Percentiles rank a stretch among this genome's conserved stretches.
These are phyloP conservation scores for Homarus americanus DNA, from an alignment of 1,140 invertebrate species.

Conservation along the genomic window DNA sequence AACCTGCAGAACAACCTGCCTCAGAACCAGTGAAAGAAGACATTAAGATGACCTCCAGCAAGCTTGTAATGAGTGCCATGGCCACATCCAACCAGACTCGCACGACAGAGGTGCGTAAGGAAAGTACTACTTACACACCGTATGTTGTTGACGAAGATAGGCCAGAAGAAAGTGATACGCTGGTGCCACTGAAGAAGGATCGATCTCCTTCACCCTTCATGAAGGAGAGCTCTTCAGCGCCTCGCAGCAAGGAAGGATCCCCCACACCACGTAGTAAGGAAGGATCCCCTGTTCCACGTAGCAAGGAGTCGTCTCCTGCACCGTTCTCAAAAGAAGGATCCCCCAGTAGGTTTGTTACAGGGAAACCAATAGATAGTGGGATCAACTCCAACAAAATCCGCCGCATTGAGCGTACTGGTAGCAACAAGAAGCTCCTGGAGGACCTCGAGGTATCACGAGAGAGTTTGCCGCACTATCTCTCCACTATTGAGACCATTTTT, in stretches of 20 bases:
- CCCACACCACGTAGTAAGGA: conserved; percentile 55
- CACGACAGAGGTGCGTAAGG: not conserved
- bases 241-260: conserved; percentile 66
- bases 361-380: conserved; percentile 71
- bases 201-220: conserved; percentile 47
- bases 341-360: conserved; percentile 65
- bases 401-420: conserved; percentile 67
- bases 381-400: conserved; percentile 66
- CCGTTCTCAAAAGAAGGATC: conserved; percentile 70
- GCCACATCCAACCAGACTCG: conserved; percentile 28
- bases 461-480: conserved; percentile 61
- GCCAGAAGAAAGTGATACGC: not conserved
- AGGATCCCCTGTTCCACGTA: conserved; percentile 49
- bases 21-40: conserved; percentile 29
- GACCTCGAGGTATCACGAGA: conserved; percentile 64
- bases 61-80: conserved; percentile 56
- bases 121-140: not conserved
- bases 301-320: conserved; percentile 65
- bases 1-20: conserved; percentile 2
- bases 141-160: not conserved
- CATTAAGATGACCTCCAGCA: conserved; percentile 44
- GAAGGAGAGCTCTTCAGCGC: conserved; percentile 37
- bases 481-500: conserved; percentile 61
- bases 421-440: conserved; percentile 71
- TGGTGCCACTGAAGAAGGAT: conserved; percentile 32